Base-by-base conservation (phyloP, 2,888 invertebrate genomes). In the Lottia scabra region DNA sequence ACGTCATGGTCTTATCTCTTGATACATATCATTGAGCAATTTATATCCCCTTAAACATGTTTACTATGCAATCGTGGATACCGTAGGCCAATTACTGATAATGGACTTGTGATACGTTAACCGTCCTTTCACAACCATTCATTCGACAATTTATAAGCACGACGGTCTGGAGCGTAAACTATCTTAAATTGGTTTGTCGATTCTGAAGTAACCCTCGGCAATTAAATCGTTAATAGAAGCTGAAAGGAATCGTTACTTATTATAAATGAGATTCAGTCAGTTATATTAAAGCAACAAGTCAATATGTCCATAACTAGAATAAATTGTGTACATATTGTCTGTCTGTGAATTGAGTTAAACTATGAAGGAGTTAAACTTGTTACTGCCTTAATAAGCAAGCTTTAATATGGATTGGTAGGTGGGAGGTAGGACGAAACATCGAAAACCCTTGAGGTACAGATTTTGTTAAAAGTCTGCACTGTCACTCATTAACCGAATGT, bases 11-110 rank as follows among this genome's bases (percentile, higher is more conserved):
- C 38, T 56, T 19, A 56, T 23, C 56, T 56, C 56, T 56, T 23
- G 56, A 56, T 56, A 56, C 56, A 56, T 56, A 56, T 56, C 56
- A 56, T 23, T 23, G 56, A 56, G 56, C 19, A 56, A 56, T 56
- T 56, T 56, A 56, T 56, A 56, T 23, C 19, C 56, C 56, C 56
- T 56, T 23, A 56, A 56, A 56, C 23, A 23, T 56, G 56, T 56
- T 56, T 56, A 23, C 56, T 13, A 56, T 56, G 56, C 56, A 56
- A 56, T 56, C 23, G 56, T 56, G 56, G 56, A 56, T 56, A 56
- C 10, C 56, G 56, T 19, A 56, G 56, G 56, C 56, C 56, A 56
- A 56, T 56, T 56, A 56, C 23, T 23, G 56, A 56, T 56, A 56
- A 56, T 56, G 56, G 56, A 56, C 19, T 56, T 56, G 56, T 56